phyloP scores from a whole-genome alignment of 2,113 vertebrate genomes.

The Channa maculata region DNA sequence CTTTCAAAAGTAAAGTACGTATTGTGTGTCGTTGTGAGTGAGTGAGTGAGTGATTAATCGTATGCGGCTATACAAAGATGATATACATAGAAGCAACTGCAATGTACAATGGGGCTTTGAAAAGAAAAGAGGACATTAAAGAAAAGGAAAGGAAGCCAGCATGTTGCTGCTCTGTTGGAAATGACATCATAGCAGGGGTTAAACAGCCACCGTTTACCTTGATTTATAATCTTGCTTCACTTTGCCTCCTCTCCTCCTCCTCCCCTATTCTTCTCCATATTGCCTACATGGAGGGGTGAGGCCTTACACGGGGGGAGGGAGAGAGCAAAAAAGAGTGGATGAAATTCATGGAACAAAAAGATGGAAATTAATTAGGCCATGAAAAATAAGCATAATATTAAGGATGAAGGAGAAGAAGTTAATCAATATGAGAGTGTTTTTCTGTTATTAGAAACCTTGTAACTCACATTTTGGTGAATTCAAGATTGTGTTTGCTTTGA shows the following conservation, averaged over 20 bases:
- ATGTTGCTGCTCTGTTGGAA: conserved; percentile 75
- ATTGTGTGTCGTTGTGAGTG: conserved; percentile 23
- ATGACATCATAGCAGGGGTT: conserved; percentile 82
- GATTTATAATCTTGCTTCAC: conserved; percentile 79
- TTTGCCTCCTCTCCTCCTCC: conserved; percentile 12
- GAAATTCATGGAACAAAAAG: conserved; percentile 36
- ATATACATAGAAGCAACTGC: conserved; percentile 29
- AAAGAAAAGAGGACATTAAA: conserved; percentile 42
- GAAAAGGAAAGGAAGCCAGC: conserved; percentile 69
- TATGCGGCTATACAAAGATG: conserved; percentile 32
- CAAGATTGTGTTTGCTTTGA: conserved; percentile 15
- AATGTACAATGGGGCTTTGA: conserved; percentile 42
- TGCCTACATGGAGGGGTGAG: conserved; percentile 42
- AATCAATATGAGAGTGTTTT: conserved; percentile 19
- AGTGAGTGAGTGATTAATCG: background rate
- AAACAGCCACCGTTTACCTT: conserved; percentile 83
- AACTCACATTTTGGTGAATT: background rate
- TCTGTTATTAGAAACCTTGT: conserved; percentile 13
- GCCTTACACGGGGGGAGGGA: conserved; percentile 30
- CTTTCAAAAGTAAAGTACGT: no score
- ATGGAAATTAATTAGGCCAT: conserved; percentile 56
- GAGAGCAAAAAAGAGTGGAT: conserved; percentile 8
- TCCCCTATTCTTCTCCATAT: conserved; percentile 25
- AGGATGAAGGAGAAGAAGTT: conserved; percentile 6
- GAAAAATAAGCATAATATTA: conserved; percentile 42